Conservation (phyloP, 2,888 invertebrate genomes). For the Drepana falcataria region DNA sequence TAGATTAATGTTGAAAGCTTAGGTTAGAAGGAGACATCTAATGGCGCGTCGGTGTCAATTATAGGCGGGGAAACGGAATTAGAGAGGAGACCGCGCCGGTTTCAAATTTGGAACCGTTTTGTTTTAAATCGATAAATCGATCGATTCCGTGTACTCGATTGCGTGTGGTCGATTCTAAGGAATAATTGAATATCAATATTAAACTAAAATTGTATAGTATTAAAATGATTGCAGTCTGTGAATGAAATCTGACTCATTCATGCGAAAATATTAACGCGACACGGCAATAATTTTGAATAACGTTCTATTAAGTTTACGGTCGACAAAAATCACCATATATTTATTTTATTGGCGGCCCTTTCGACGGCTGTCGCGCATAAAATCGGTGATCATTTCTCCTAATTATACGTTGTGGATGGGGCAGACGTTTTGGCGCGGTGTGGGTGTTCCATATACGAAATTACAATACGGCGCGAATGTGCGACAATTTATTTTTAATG, state of each 20-base stretch:
- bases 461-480: constrained; percentile 69
- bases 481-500: constrained; percentile 57
- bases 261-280: constrained; percentile 46
- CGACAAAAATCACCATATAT: constrained; percentile 65
- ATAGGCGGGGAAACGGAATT: constrained; percentile 77
- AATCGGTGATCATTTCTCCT: constrained; percentile 69
- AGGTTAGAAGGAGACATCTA: constrained; percentile 37
- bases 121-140: constrained; percentile 76
- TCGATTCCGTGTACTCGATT: constrained; percentile 64
- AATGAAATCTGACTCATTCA: constrained; percentile 62
- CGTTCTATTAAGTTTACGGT: constrained; percentile 55
- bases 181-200: constrained; percentile 74
- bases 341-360: constrained; percentile 67
- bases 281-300: constrained; percentile 57
- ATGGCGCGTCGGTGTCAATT: constrained; percentile 74
- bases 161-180: constrained; percentile 73
- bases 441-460: constrained; percentile 76
- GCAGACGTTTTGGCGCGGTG: constrained; percentile 58
- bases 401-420: constrained; percentile 67
- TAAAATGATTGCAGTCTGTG: constrained; percentile 60
- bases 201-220: constrained; percentile 59
- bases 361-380: constrained; percentile 74
- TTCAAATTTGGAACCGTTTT: constrained; percentile 76
- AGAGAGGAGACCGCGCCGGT: constrained; percentile 67
- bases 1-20: constrained; percentile 15